Base-by-base conservation (phyloP, 1,140 invertebrate species). In the Caenorhabditis latens region DNA sequence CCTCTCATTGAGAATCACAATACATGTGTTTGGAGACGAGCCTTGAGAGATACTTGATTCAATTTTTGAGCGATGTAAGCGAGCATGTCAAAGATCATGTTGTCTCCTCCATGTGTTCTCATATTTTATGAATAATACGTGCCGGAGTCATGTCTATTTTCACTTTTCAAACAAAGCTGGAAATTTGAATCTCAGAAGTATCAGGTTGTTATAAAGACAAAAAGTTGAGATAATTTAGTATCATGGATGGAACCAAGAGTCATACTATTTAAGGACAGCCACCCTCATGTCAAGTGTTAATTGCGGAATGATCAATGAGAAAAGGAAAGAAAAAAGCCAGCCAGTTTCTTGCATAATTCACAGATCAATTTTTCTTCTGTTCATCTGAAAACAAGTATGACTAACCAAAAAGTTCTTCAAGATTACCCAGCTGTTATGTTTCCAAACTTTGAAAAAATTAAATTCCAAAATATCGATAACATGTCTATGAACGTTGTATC, bases 51-150 rank as follows among this genome's bases (percentile, higher is more conserved):
- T 50, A 53, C 40, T 79, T 79, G 46, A 71, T 48, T 71, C 42
- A 71, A 71, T 71, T 71, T 71, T 40, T 48, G 50, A 53, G 50
- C 4, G 19, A 42, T 46, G 42, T 42, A n/a, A 48, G 16, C 16
- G 42, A 79, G 46, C 7, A 71, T 24, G 71, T 50, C 71, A 79
- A 53, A 79, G 71, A 79, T 79, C 71, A 11, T 50, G 46, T n/a
- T 71, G 43, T 43, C 42, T 14, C 2, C 32, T 32, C 32, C 43
- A 21, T 48, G 43, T 48, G 40, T 71, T 71, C 65, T 71, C 43
- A 71, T 71, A 16, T 46, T n/a, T 71, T 71, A 71, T 71, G 4
- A 42, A 63, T 63, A 14, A 11, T 32, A 63, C n/a, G 61, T 21
- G 61, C 21, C 50, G n/a, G 11, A 58, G n/a, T 19, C 55, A 58